Conservation (phyloP, 2,888 invertebrate genomes). For the Leptarthrus brevirostris region DNA sequence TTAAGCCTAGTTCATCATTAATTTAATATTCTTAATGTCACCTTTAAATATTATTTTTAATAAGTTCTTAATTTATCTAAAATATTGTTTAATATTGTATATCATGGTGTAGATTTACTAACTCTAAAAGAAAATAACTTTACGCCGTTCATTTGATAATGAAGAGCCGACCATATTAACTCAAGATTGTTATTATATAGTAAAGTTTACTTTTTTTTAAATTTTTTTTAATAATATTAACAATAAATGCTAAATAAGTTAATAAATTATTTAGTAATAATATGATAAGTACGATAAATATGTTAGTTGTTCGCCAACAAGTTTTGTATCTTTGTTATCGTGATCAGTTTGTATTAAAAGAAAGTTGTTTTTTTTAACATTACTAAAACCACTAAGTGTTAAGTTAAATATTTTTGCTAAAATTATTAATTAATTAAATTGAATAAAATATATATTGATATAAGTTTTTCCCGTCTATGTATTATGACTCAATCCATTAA, state of each 20-base stretch:
- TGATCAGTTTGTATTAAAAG: slow-evolving; percentile 13
- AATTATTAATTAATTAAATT: slow-evolving; percentile 15
- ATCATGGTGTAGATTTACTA: slow-evolving; percentile 17
- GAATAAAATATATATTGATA: slow-evolving; percentile 15
- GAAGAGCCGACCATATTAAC: slow-evolving; percentile 6
- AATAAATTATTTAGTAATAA: background rate
- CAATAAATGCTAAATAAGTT: slow-evolving; percentile 2
- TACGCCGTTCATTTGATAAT: slow-evolving; percentile 9
- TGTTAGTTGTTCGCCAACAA: background rate
- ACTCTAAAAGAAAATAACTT: background rate
- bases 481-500: background rate
- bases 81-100: slow-evolving; percentile 37
- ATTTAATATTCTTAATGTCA: slow-evolving; percentile 17
- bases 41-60: slow-evolving; percentile 24
- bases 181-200: background rate
- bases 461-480: background rate
- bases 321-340: slow-evolving; percentile 37
- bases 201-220: too few relatives aligned
- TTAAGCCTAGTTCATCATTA: slow-evolving; percentile 28
- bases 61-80: slow-evolving; percentile 39
- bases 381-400: background rate
- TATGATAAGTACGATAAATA: background rate
- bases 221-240: too few relatives aligned
- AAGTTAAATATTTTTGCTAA: slow-evolving; percentile 4
- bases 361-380: background rate